Evolutionary conservation across 92 coral and sea anemone species (phyloP), one percentile per base, ranked within the genome.

Genomic region (Siderastrea radians): DNA sequence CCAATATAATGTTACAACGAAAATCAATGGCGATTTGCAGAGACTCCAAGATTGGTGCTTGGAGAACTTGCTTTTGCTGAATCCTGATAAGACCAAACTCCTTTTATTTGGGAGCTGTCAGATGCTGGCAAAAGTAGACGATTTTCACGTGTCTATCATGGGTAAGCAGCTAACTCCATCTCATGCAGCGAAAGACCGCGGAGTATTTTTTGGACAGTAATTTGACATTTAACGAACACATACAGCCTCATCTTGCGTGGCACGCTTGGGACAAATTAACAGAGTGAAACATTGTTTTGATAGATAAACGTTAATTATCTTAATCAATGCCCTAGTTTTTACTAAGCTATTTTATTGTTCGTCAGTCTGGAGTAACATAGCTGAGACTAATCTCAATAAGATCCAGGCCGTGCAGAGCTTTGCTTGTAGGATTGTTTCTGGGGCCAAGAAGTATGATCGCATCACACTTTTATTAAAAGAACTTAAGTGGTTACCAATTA

Each of bases 81-180:
- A 87, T 67, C 89, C 92, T 0, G 85, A 81, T 51, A 91, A 84
- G 79, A 84, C 95, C 12, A 92, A 92, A 67, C 16, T 92, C 14
- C 49, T 92, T 72, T 49, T 92, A 7, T 92, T 71, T 63, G 88
- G 92, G 59, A 88, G 79, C 52, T 48, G 90, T 26, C 84, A 67
- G 72, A 78, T 90, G 88, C 84, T 72, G 16, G 17, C 81, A 45
- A 93, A 93, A 54, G 51, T 93, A 8, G 79, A 84, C 4, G 82
- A 57, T 62, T 49, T 90, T 53, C 60, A 49, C 50, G 71, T 90
- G 13, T 85, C 90, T 45, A 66, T 86, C 48, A 79, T 90, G 69
- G 87, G 83, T 44, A 85, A 90, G 66, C 87, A 83, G 6, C 71
- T 89, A 15, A 62, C 79, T 6, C 85, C 88, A 1, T 67, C 61